Percentiles rank a stretch among this genome's conserved stretches.
These are phyloP conservation scores for Sinodicranocentrus sp. DNA, from an alignment of 2,888 invertebrate species.

Conservation along the genomic window DNA sequence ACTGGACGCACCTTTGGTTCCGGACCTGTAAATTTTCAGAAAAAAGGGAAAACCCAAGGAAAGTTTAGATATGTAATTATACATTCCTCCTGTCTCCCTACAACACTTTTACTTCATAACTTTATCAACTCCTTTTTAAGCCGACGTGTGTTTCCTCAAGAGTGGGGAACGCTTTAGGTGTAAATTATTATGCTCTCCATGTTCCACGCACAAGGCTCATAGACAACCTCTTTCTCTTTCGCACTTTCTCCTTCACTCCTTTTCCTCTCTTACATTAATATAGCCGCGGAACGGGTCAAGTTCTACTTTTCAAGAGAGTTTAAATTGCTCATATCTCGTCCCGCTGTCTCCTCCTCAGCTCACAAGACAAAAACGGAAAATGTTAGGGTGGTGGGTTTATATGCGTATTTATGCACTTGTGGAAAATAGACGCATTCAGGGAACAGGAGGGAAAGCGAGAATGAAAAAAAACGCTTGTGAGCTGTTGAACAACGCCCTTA, in stretches of 20 bases:
- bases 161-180: no score
- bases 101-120: conserved; percentile 20
- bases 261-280: not conserved
- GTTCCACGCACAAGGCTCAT: no score
- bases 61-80: conserved; percentile 38
- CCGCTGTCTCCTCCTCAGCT: not conserved
- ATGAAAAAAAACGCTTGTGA: conserved; percentile 27
- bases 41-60: conserved; percentile 10
- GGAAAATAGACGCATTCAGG: not conserved
- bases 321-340: conserved; percentile 27
- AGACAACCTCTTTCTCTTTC: not conserved
- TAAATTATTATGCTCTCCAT: no score
- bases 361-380: conserved; percentile 19
- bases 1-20: conserved; percentile 81
- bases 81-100: conserved; percentile 4
- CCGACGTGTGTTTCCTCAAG: no score
- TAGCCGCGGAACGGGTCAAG: conserved; percentile 16
- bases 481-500: conserved; percentile 64
- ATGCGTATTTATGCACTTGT: conserved; percentile 25
- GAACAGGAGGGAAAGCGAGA: not conserved
- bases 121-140: conserved; percentile 19
- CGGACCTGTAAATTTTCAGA: conserved; percentile 66
- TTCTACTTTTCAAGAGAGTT: conserved; percentile 21
- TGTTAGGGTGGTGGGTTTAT: conserved; percentile 8
- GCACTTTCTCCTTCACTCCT: not conserved